Evolutionary conservation across 1,140 invertebrate genomes (phyloP), one percentile per base, ranked within the genome.

Genomic region (Pinna nobilis): DNA sequence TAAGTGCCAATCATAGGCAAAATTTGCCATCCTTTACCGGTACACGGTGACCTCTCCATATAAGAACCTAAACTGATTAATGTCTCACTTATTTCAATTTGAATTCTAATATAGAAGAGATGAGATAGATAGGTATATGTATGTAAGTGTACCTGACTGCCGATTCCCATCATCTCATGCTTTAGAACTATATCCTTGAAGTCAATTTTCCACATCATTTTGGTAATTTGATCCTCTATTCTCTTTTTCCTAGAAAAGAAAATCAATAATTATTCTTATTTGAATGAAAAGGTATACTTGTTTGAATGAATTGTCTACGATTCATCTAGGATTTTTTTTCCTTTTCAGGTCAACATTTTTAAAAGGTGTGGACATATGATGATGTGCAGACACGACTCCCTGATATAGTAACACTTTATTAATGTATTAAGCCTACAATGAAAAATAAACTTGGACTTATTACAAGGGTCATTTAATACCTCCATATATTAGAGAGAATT

Each of bases 121-220:
- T n/a, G n/a, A n/a, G n/a, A n/a, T n/a, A n/a, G n/a, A n/a, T n/a
- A n/a, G n/a, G n/a, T n/a, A n/a, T n/a, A n/a, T n/a, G n/a, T n/a
- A n/a, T n/a, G n/a, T n/a, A n/a, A n/a, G n/a, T n/a, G 53, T 61
- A 61, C 57, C 35, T 25, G 25, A 37, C 32, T 61, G 37, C 57
- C 35, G 30, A 39, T 23, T 2, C 32, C 57, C 11, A 23, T 20
- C 18, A 35, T 20, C 18, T 4, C 18, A n/a, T 61, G 33, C 11
- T 18, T 32, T 33, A 35, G 25, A n/a, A n/a, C 33, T 35, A 61
- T 20, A n/a, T 61, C 57, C 23, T 61, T 20, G 23, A 35, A 61
- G 9, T 61, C 20, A 3, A 61, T 35, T 39, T 61, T 61, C 57
- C 57, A 61, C 15, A 61, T 13, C 57, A 61, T 61, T 18, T 61